Evolutionary conservation across 1,140 invertebrate genomes (phyloP), one percentile per base, ranked within the genome.

Genomic region (Radopholus similis): DNA sequence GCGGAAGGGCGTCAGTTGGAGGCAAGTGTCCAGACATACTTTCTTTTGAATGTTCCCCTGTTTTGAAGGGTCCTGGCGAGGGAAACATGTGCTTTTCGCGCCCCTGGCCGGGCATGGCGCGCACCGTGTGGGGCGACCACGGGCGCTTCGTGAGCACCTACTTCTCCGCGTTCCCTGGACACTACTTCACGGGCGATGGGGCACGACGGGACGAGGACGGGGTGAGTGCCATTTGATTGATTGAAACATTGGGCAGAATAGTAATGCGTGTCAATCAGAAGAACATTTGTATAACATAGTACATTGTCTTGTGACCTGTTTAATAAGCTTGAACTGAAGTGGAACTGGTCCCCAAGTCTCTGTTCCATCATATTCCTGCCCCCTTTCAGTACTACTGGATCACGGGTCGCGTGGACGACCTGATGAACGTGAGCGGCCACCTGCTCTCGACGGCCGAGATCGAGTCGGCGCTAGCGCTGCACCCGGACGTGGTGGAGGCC

Each of bases 141-240:
- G 88, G 91, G 72, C 88, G 94, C 68, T 98, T 91, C 84, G 90
- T 95, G 83, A 89, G 88, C 30, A 93, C 92, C 0, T 98, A 97
- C 82, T 98, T 97, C 85, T 89, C 90, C 30, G 18, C 91, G 84
- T 97, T 96, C 83, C 89, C 90, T 1, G 95, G 94, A 44, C 97
- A 89, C 84, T 98, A 97, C 82, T 93, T 90, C 81, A 97, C 94
- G 54, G 95, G 95, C 64, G 95, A 98, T 85, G 94, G 94, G 92
- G 78, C 91, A 0, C 87, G 88, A 77, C 85, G 93, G 64, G 95
- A 97, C 83, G 86, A 88, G 13, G 94, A 98, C 83, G 94, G n/a
- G n/a, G n/a, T n/a, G n/a, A n/a, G n/a, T n/a, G n/a, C n/a, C n/a
- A n/a, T n/a, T n/a, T n/a, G n/a, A n/a, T n/a, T n/a, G n/a, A n/a